phyloP scores from a whole-genome alignment of 2,113 vertebrate species.

The Andinoacara biseriatus region DNA sequence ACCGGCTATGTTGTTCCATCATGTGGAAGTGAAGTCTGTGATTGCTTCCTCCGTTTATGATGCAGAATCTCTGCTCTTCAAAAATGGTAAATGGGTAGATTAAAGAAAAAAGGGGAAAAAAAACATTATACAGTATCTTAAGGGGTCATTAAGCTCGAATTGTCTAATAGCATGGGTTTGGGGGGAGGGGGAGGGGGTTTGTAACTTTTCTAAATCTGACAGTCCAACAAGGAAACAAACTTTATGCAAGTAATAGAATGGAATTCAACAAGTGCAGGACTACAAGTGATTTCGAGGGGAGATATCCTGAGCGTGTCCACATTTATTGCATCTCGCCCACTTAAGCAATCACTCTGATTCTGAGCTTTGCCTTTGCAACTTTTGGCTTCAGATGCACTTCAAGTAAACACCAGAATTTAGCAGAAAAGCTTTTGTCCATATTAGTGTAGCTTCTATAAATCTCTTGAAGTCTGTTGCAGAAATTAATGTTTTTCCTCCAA shows the following conservation, averaged over 20 bases:
- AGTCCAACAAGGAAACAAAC: background rate
- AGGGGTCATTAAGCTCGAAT: background rate
- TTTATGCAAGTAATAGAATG: background rate
- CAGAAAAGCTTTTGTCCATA: background rate
- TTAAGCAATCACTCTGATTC: background rate
- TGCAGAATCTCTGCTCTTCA: constrained; percentile 4
- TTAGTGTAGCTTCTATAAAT: background rate
- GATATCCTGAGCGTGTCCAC: background rate
- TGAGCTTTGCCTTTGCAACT: background rate
- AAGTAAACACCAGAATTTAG: background rate
- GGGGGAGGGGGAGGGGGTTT: background rate
- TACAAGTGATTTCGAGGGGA: background rate
- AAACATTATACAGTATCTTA: constrained; percentile 13
- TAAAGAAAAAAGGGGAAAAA: background rate
- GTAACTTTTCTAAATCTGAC: background rate
- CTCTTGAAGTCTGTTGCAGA: background rate
- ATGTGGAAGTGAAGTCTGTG: background rate
- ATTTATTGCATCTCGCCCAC: background rate
- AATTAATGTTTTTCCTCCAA: background rate
- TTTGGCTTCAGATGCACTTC: background rate
- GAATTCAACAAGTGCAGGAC: background rate
- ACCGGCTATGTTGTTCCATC: background rate
- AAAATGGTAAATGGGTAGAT: constrained; percentile 16
- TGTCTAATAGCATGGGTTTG: background rate
- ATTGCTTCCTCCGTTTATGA: background rate